These are phyloP conservation scores for Siderastrea siderea DNA, from an alignment of 92 coral and sea anemone species.

Conservation along the genomic window DNA sequence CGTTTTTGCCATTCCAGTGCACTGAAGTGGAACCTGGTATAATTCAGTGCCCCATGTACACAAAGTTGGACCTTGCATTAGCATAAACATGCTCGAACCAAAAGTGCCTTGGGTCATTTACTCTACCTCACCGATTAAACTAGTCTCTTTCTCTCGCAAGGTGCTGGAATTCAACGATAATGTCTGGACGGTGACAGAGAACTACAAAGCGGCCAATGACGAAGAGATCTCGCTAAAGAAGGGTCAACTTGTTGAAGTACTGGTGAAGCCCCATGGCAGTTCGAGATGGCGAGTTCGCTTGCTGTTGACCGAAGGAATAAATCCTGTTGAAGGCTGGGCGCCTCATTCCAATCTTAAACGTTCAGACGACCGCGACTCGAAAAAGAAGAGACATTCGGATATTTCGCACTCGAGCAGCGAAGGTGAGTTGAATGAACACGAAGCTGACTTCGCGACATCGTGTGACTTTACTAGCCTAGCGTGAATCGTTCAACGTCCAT, in stretches of 20 bases:
- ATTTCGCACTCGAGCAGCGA: constrained; percentile 99
- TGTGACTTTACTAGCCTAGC: constrained; percentile 9
- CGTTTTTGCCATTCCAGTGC: constrained; percentile 33
- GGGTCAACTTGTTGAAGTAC: constrained; percentile 95
- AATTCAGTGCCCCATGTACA: not conserved
- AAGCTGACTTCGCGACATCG: not conserved
- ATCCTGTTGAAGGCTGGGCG: constrained; percentile 94
- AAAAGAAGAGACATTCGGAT: constrained; percentile 90
- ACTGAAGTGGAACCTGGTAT: constrained; percentile 24
- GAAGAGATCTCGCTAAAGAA: constrained; percentile 98
- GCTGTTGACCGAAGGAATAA: constrained; percentile 86
- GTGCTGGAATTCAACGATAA: constrained; percentile 83
- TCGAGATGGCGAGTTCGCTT: constrained; percentile 93
- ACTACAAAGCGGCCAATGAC: constrained; percentile 88
- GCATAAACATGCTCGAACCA: constrained; percentile 43
- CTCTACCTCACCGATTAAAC: constrained; percentile 81
- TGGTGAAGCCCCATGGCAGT: constrained; percentile 93
- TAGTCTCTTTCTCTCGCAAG: constrained; percentile 80
- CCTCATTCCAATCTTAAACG: constrained; percentile 86
- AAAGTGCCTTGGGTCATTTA: constrained; percentile 59
- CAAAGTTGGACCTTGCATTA: constrained; percentile 16
- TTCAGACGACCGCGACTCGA: constrained; percentile 85
- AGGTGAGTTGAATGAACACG: constrained; percentile 69
- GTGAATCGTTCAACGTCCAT: not conserved
- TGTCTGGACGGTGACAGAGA: constrained; percentile 91